Evolutionary conservation across 1,140 invertebrate genomes (phyloP).

Genomic region (Oncopodura yosiiana): DNA sequence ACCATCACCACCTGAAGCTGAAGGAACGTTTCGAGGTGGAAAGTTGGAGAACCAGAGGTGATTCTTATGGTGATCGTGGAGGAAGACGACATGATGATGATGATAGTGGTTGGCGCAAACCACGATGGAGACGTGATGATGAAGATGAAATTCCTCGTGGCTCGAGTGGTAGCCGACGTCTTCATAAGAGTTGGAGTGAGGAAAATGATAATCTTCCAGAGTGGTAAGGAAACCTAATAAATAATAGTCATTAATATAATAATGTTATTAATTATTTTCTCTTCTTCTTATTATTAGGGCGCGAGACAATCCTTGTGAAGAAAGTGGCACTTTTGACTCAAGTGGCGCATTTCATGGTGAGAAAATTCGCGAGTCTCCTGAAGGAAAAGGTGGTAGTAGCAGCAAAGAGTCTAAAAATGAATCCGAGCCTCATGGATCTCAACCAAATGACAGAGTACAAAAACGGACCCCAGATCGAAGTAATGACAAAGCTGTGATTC

Average conservation of each 20-base stretch:
- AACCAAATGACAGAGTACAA: constrained; percentile 36
- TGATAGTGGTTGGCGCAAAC: constrained; percentile 34
- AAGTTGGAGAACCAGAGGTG: constrained; percentile 34
- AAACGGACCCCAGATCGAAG: constrained; percentile 29
- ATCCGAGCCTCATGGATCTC: constrained; percentile 35
- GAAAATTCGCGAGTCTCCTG: constrained; percentile 7
- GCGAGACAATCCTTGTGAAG: constrained; percentile 61
- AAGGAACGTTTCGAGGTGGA: constrained; percentile 31
- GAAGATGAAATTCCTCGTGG: constrained; percentile 50
- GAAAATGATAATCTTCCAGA: constrained; percentile 58
- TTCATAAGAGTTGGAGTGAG: constrained; percentile 55
- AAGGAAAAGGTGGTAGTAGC: background rate
- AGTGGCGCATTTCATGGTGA: constrained; percentile 68
- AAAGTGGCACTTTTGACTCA: constrained; percentile 74
- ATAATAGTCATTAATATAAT: constrained; percentile 3
- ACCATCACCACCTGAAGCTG: constrained; percentile 35
- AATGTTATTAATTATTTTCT: background rate
- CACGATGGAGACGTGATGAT: constrained; percentile 49
- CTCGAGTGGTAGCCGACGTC: constrained; percentile 50
- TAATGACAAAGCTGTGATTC: constrained; percentile 29
- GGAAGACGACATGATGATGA: constrained; percentile 37
- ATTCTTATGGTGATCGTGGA: constrained; percentile 37
- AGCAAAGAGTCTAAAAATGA: constrained; percentile 23
- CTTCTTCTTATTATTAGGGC: constrained; percentile 44
- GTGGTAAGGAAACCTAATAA: constrained; percentile 44